Evolutionary conservation across 1,140 invertebrate species (phyloP).

Genomic region (Magallana angulata): DNA sequence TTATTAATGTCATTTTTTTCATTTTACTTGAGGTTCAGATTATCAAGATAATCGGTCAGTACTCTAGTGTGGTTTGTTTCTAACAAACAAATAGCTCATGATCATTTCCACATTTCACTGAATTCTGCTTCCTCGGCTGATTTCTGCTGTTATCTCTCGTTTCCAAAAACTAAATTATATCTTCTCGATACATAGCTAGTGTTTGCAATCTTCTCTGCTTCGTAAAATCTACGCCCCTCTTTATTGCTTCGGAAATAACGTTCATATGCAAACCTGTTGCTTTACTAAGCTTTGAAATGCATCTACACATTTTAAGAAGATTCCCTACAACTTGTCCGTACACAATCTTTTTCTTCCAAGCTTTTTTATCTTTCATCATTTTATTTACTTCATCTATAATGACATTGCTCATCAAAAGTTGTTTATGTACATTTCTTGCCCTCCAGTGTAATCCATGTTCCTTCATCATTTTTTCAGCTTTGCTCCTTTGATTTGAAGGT

Average conservation of each 20-base stretch:
- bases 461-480: background rate
- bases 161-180: constrained; percentile 20
- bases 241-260: background rate
- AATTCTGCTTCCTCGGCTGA: constrained; percentile 31
- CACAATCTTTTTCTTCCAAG: background rate
- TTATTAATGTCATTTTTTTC: too few relatives aligned
- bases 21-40: background rate
- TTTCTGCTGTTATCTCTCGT: constrained; percentile 40
- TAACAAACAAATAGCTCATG: too few relatives aligned
- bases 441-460: background rate
- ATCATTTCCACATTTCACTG: constrained; percentile 19
- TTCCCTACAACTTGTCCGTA: constrained; percentile 35
- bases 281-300: constrained; percentile 33
- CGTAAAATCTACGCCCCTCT: background rate
- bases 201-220: constrained; percentile 21
- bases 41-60: too few relatives aligned
- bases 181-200: background rate
- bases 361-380: background rate
- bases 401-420: constrained; percentile 36
- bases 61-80: too few relatives aligned
- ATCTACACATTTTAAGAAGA: constrained; percentile 35
- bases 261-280: constrained; percentile 9
- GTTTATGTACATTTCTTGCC: background rate
- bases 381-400: constrained; percentile 29
- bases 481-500: background rate